Evolutionary conservation across 2,888 invertebrate genomes (phyloP).

Genomic region (Epiperipatus broadwayi): DNA sequence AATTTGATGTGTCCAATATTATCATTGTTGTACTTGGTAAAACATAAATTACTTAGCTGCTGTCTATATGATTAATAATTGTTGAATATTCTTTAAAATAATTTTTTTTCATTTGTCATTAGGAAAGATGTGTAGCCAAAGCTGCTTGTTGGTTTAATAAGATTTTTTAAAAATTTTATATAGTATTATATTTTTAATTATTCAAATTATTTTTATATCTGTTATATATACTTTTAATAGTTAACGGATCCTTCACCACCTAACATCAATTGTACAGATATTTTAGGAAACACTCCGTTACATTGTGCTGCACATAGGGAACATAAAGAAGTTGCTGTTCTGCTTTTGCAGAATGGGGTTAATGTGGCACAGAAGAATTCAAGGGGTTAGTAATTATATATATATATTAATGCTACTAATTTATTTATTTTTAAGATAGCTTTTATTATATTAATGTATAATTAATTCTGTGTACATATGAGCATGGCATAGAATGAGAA

Average conservation of each 20-base stretch:
- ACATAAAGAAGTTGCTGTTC: slow-evolving; percentile 41
- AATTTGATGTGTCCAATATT: too few relatives aligned
- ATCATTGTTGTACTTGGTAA: too few relatives aligned
- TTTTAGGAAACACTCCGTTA: slow-evolving; percentile 38
- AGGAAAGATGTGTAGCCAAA: too few relatives aligned
- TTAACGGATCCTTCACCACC: slow-evolving; percentile 38
- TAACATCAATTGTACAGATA: slow-evolving; percentile 39
- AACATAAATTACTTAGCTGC: too few relatives aligned
- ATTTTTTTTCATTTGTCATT: too few relatives aligned
- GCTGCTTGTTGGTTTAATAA: too few relatives aligned
- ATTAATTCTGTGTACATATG: too few relatives aligned
- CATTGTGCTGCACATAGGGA: slow-evolving; percentile 46
- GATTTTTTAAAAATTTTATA: not conserved
- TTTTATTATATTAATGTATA: not conserved
- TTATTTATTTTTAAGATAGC: not conserved
- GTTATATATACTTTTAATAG: slow-evolving; percentile 27
- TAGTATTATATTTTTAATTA: slow-evolving; percentile 8
- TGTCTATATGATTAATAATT: too few relatives aligned
- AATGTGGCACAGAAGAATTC: slow-evolving; percentile 41
- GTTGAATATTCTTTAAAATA: too few relatives aligned
- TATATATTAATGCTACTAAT: too few relatives aligned
- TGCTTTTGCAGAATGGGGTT: slow-evolving; percentile 44
- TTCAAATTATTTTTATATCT: not conserved
- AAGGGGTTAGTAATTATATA: slow-evolving; percentile 33
- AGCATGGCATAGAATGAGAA: too few relatives aligned